Percentiles rank a stretch among this genome's conserved stretches.
Evolutionary conservation across 2,113 vertebrate species (phyloP).

Genomic region (Paramisgurnus dabryanus): DNA sequence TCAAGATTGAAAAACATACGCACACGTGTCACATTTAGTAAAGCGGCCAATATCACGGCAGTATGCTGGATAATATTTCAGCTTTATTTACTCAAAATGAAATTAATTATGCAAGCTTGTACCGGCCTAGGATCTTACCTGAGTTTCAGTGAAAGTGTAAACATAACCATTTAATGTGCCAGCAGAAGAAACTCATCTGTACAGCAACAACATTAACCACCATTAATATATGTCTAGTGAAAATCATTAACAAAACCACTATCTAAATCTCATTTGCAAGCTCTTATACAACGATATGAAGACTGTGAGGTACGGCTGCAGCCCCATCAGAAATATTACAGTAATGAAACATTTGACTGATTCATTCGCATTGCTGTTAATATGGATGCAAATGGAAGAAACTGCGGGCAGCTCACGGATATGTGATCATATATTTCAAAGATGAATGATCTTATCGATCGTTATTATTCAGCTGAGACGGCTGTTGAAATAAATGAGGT

Average conservation of each 20-base stretch:
- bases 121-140: neutral
- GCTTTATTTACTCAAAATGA: neutral
- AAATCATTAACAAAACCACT: neutral
- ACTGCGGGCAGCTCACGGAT: slow-evolving; percentile 38
- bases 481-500: slow-evolving; percentile 60
- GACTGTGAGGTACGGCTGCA: neutral
- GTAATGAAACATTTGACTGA: slow-evolving; percentile 43
- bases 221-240: neutral
- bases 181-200: neutral
- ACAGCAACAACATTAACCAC: neutral
- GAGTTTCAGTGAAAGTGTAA: neutral
- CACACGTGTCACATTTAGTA: neutral
- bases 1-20: neutral
- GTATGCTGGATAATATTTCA: neutral
- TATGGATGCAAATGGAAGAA: slow-evolving; percentile 42
- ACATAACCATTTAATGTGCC: neutral
- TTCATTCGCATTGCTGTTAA: slow-evolving; percentile 32
- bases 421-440: slow-evolving; percentile 59
- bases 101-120: neutral
- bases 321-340: slow-evolving; percentile 25
- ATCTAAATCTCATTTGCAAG: neutral
- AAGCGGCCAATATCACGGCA: too few species aligned
- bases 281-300: neutral
- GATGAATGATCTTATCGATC: slow-evolving; percentile 62
- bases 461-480: slow-evolving; percentile 52